These are phyloP conservation scores for Cancer borealis DNA, from an alignment of 2,888 invertebrate genomes.

Conservation along the genomic window DNA sequence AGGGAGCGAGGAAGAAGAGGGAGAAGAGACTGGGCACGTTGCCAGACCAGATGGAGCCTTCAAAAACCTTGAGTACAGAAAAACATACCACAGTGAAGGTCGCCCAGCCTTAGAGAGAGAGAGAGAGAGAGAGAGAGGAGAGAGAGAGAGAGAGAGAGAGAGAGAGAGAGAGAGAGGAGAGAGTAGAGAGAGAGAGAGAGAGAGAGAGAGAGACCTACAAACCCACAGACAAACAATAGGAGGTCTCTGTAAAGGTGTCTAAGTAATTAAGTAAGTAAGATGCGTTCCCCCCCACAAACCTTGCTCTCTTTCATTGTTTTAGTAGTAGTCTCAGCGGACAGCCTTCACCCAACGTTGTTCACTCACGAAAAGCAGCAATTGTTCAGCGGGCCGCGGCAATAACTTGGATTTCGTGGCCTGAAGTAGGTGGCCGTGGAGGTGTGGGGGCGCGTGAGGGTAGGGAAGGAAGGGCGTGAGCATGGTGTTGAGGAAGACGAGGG, in stretches of 20 bases:
- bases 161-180: background rate
- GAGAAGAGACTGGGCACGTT: conserved; percentile 6
- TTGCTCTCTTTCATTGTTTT: background rate
- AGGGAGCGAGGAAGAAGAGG: background rate
- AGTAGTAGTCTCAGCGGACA: background rate
- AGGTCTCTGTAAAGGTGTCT: background rate
- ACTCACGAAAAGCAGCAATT: background rate
- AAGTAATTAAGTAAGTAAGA: background rate
- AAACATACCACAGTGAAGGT: background rate
- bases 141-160: background rate
- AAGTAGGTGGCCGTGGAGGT: conserved; percentile 29
- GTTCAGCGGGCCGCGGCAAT: background rate
- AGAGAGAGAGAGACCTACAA: too few species aligned
- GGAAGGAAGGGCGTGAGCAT: background rate
- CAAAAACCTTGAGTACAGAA: conserved; percentile 12
- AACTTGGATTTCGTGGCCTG: background rate
- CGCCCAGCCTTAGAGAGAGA: background rate
- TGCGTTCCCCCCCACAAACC: background rate
- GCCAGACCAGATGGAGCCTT: background rate
- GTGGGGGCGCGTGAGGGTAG: background rate
- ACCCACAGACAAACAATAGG: background rate
- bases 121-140: conserved; percentile 20
- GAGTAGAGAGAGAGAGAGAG: background rate
- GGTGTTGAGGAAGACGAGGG: background rate
- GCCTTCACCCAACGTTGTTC: background rate